phyloP scores from a whole-genome alignment of 2,797 vertebrate species.

The Cottoperca gobio region DNA sequence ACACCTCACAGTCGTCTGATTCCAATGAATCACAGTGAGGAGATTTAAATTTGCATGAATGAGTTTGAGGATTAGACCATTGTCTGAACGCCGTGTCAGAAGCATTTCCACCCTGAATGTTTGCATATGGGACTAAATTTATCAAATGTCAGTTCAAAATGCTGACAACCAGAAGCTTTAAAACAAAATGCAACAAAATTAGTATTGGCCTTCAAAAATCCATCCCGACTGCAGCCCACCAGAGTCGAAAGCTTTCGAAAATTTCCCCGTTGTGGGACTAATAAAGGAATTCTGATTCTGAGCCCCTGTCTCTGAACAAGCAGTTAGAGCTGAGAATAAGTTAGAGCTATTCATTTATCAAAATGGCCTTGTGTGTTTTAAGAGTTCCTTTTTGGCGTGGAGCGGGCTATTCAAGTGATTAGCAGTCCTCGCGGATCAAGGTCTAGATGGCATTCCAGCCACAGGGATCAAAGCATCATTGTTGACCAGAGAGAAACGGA shows the following conservation, averaged over 20 bases:
- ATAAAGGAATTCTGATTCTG: no score
- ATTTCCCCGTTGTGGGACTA: no score
- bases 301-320: background rate
- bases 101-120: background rate
- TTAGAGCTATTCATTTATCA: slow-evolving; percentile 36
- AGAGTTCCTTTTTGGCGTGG: slow-evolving; percentile 25
- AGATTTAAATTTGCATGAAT: background rate
- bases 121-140: background rate
- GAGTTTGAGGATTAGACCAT: background rate
- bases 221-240: background rate
- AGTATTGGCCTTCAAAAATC: background rate
- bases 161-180: background rate
- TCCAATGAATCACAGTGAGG: background rate
- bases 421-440: slow-evolving; percentile 45
- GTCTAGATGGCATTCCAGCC: slow-evolving; percentile 50
- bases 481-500: slow-evolving; percentile 45
- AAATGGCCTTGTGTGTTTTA: slow-evolving; percentile 29
- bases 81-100: background rate
- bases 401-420: slow-evolving; percentile 36
- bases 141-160: background rate
- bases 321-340: slow-evolving; percentile 11
- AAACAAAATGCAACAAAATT: background rate
- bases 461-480: slow-evolving; percentile 62
- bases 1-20: background rate
- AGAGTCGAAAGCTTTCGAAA: no score